Evolutionary conservation across 2,888 invertebrate genomes (phyloP).

Genomic region (Stenurella melanura): DNA sequence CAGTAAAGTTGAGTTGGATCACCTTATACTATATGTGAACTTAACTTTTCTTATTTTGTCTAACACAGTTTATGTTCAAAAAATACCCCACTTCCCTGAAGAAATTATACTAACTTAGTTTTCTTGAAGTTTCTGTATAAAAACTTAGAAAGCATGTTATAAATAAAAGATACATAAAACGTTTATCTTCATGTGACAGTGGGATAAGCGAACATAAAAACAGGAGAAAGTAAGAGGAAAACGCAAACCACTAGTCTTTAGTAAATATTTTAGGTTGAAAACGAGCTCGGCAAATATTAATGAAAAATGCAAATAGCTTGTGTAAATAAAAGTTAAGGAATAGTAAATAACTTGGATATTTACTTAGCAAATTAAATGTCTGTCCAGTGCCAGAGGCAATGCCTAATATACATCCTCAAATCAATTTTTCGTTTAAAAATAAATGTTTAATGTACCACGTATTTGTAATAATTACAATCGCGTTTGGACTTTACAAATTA

Average conservation of each 20-base stretch:
- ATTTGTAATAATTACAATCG: too few species aligned
- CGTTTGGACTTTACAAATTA: too few species aligned
- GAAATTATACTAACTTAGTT: neutral
- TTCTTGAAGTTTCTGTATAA: neutral
- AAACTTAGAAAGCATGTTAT: constrained; percentile 1
- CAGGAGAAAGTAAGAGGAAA: neutral
- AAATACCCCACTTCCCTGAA: neutral
- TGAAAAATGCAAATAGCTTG: constrained; percentile 3
- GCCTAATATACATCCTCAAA: too few species aligned
- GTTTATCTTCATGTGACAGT: neutral
- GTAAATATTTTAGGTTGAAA: neutral
- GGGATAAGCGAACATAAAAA: neutral
- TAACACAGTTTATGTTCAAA: neutral
- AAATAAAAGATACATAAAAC: neutral
- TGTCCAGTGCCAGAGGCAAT: neutral
- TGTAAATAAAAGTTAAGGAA: neutral
- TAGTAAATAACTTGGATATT: neutral
- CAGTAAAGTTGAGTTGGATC: neutral
- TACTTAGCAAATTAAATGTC: neutral
- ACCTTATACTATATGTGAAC: neutral
- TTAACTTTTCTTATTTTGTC: neutral
- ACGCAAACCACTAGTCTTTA: neutral
- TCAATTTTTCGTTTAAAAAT: too few species aligned
- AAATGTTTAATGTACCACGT: too few species aligned
- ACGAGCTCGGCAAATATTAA: constrained; percentile 3